Conservation (phyloP, 2,888 invertebrate species). For the Operophtera brumata region DNA sequence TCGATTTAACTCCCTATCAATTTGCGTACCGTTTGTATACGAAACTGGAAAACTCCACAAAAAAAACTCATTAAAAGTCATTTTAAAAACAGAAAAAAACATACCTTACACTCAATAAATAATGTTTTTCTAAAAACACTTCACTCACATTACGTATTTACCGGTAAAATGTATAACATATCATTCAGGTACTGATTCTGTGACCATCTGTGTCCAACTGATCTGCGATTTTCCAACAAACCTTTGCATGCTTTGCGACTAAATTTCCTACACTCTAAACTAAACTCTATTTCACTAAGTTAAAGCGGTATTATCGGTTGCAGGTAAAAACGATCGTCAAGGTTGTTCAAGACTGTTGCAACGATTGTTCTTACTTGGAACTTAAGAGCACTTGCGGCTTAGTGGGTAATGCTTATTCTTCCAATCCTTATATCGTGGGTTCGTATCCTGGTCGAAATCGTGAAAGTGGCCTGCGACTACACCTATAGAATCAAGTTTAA, state of each 20-base stretch:
- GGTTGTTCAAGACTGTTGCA: constrained; percentile 1
- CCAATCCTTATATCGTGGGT: too few relatives aligned
- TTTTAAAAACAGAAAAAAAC: too few relatives aligned
- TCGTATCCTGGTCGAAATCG: too few relatives aligned
- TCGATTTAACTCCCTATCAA: too few relatives aligned
- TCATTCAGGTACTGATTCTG: constrained; percentile 5
- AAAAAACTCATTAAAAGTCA: too few relatives aligned
- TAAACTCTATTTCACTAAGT: neutral
- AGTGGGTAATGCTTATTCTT: too few relatives aligned
- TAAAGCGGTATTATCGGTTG: neutral
- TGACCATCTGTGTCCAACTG: constrained; percentile 11
- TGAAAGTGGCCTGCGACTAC: too few relatives aligned
- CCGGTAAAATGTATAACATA: neutral
- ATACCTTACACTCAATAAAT: neutral
- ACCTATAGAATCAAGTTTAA: too few relatives aligned
- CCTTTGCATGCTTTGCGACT: neutral
- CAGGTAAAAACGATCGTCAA: constrained; percentile 1
- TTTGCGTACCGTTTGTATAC: too few relatives aligned
- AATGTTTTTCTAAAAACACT: neutral
- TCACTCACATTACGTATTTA: neutral
- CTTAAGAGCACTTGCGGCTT: too few relatives aligned
- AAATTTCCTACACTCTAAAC: neutral
- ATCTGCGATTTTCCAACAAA: neutral
- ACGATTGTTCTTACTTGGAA: neutral
- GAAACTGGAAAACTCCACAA: too few relatives aligned